These are phyloP conservation scores for Anguilla marmorata DNA, from an alignment of 2,797 vertebrate genomes.

Conservation along the genomic window DNA sequence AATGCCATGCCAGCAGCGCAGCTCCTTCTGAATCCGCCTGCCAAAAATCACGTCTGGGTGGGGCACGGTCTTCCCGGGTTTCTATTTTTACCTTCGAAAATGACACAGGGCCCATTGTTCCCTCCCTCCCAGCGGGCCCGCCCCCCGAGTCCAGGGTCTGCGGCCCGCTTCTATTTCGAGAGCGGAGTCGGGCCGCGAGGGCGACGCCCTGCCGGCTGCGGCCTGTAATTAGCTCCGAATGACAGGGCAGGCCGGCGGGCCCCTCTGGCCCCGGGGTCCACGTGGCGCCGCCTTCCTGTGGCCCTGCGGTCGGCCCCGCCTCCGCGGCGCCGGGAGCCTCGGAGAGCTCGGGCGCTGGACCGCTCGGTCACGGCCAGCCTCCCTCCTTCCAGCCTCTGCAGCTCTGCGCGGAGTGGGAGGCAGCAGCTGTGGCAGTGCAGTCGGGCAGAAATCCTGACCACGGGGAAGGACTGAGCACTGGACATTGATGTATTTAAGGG, in stretches of 20 bases:
- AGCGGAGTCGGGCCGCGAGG: slow-evolving; percentile 21
- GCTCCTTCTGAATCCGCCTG: neutral
- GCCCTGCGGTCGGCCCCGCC: neutral
- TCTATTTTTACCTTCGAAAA: slow-evolving; percentile 50
- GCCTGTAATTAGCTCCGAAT: slow-evolving; percentile 51
- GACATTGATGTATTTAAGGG: neutral
- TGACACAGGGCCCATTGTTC: slow-evolving; percentile 51
- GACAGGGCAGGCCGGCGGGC: slow-evolving; percentile 36
- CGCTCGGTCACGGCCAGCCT: neutral
- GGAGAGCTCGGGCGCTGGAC: neutral
- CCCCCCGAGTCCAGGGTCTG: slow-evolving; percentile 37
- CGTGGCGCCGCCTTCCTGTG: slow-evolving; percentile 23
- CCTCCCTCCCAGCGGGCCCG: slow-evolving; percentile 21
- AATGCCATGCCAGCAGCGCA: neutral
- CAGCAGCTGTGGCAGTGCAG: neutral
- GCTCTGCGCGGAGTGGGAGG: neutral
- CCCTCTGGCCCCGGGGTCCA: slow-evolving; percentile 37
- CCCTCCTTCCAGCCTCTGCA: neutral
- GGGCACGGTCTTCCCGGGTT: slow-evolving; percentile 36
- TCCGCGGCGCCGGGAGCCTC: neutral
- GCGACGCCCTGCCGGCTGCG: slow-evolving; percentile 33
- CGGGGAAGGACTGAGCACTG: neutral
- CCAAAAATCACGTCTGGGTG: slow-evolving; percentile 28
- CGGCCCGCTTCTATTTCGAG: slow-evolving; percentile 50
- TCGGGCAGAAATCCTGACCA: neutral